Conservation (phyloP, 2,113 vertebrate genomes). For the Gracilinanus agilis region DNA sequence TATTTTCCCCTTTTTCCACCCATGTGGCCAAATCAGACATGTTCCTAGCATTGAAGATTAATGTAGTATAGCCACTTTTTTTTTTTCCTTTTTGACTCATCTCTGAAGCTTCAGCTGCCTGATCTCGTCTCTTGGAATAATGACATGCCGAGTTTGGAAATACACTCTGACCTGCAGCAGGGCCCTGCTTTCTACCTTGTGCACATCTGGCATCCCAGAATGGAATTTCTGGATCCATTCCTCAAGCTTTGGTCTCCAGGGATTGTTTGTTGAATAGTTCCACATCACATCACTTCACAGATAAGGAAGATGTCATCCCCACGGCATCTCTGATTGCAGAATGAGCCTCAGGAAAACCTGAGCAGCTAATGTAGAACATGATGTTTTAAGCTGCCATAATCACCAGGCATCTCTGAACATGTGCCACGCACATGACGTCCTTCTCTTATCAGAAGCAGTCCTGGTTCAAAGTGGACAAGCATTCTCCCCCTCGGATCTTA, state of each 20-base stretch:
- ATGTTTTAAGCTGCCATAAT: conserved; percentile 73
- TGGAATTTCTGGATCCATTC: conserved; percentile 66
- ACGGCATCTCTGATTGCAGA: conserved; percentile 73
- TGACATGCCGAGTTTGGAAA: background rate
- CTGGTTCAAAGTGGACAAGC: background rate
- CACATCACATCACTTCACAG: conserved; percentile 69
- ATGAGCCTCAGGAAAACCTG: conserved; percentile 68
- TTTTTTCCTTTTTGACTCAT: background rate
- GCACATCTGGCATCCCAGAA: conserved; percentile 60
- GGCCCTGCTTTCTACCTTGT: background rate
- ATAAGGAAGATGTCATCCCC: conserved; percentile 77
- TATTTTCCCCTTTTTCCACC: conserved; percentile 20
- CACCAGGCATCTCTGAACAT: conserved; percentile 73
- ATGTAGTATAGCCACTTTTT: background rate
- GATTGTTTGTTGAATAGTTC: conserved; percentile 63
- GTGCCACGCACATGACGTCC: conserved; percentile 63
- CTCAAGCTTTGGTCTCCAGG: conserved; percentile 58
- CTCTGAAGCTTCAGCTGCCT: conserved; percentile 53
- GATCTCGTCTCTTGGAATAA: conserved; percentile 27
- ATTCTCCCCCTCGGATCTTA: background rate
- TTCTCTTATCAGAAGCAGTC: background rate
- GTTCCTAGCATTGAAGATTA: background rate
- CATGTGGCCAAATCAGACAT: conserved; percentile 32
- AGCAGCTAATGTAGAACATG: conserved; percentile 76
- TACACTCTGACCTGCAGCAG: conserved; percentile 46